Evolutionary conservation across 2,113 vertebrate species (phyloP).

Genomic region (Callopanchax toddi): DNA sequence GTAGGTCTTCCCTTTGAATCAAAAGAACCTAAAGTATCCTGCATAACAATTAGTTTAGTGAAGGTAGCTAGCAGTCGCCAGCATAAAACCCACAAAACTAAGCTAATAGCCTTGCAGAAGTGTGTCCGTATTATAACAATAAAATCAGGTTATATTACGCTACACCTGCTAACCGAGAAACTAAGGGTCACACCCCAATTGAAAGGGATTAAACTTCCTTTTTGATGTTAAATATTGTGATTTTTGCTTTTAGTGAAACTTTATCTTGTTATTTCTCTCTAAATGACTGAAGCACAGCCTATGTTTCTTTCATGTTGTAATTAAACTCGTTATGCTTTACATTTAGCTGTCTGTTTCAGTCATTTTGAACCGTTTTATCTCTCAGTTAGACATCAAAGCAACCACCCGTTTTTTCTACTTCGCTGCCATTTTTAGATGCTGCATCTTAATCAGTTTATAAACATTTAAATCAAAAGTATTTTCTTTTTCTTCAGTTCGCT

Average conservation of each 20-base stretch:
- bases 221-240: no score
- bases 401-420: background rate
- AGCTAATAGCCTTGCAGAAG: no score
- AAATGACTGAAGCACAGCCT: background rate
- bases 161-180: no score
- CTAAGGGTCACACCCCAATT: no score
- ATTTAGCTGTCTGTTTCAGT: background rate
- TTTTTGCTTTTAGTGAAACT: background rate
- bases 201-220: no score
- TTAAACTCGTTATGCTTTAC: background rate
- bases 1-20: no score
- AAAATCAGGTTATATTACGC: no score
- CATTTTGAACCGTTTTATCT: background rate
- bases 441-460: background rate
- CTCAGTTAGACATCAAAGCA: background rate
- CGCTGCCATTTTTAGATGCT: background rate
- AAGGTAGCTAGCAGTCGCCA: no score
- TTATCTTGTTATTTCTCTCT: background rate
- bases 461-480: background rate
- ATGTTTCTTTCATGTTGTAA: background rate
- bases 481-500: slow-evolving; percentile 8
- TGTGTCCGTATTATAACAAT: no score
- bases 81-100: no score
- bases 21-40: no score
- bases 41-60: no score